Evolutionary conservation across 1,140 invertebrate species (phyloP).

Genomic region (Caenorhabditis brenneri): DNA sequence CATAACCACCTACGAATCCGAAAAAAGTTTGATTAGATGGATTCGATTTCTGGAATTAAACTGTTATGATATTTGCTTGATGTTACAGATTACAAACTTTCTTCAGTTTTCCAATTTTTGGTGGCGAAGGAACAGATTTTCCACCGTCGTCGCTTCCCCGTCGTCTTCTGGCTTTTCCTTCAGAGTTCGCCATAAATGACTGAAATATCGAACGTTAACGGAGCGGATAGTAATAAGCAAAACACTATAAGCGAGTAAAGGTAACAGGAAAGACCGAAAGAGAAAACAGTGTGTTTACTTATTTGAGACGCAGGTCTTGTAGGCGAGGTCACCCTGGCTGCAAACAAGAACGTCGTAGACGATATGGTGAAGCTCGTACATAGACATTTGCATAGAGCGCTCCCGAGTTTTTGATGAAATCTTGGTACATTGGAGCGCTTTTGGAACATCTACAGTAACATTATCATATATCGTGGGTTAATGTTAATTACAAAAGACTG

Average conservation of each 20-base stretch:
- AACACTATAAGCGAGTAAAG: neutral
- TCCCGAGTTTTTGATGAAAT: neutral
- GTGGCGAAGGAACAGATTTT: neutral
- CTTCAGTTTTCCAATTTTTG: neutral
- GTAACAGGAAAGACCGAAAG: neutral
- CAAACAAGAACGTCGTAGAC: neutral
- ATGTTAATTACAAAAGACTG: no score
- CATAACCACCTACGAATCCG: neutral
- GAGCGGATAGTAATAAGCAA: neutral
- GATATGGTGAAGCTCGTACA: neutral
- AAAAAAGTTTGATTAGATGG: neutral
- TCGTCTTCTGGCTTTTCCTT: neutral
- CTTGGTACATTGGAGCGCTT: no score
- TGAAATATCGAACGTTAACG: neutral
- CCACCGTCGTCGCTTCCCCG: neutral
- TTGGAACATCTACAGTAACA: no score
- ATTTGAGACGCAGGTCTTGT: slow-evolving; percentile 7
- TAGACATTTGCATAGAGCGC: neutral
- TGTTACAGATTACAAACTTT: neutral
- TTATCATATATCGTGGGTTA: no score
- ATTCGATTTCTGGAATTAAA: no score
- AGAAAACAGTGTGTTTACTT: slow-evolving; percentile 22
- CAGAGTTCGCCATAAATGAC: neutral
- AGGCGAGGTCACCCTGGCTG: neutral
- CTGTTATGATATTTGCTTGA: no score